Conservation (phyloP, 2,888 invertebrate genomes). For the Heliconius aoede region DNA sequence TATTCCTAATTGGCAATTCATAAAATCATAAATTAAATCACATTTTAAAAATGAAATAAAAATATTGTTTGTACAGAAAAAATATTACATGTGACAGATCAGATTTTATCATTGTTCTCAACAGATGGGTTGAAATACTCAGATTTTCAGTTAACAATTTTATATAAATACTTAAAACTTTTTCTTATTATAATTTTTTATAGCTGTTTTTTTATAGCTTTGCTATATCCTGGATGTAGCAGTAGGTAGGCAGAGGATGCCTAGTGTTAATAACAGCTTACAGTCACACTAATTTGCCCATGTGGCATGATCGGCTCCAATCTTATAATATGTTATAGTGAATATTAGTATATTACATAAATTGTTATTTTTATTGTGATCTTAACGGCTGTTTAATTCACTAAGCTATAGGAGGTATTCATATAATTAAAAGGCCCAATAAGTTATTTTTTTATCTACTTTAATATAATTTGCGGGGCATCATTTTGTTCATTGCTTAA, state of each 20-base stretch:
- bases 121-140: slow-evolving; percentile 9
- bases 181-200: background rate
- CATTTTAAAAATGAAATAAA: background rate
- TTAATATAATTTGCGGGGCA: background rate
- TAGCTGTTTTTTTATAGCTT: too few relatives aligned
- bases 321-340: background rate
- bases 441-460: background rate
- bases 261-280: too few relatives aligned
- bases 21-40: too few relatives aligned
- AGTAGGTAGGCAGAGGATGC: too few relatives aligned
- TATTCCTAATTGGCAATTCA: too few relatives aligned
- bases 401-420: slow-evolving; percentile 30
- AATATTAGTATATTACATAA: slow-evolving; percentile 30
- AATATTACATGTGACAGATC: too few relatives aligned
- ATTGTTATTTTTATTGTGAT: slow-evolving; percentile 36
- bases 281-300: too few relatives aligned
- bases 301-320: too few relatives aligned
- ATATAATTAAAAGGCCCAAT: background rate
- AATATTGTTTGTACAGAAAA: too few relatives aligned
- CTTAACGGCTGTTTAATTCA: slow-evolving; percentile 38
- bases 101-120: background rate
- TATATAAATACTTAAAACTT: background rate
- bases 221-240: too few relatives aligned
- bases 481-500: background rate
- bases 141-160: background rate